Base-by-base conservation (phyloP, 1,140 invertebrate species). In the Zophobas morio region DNA sequence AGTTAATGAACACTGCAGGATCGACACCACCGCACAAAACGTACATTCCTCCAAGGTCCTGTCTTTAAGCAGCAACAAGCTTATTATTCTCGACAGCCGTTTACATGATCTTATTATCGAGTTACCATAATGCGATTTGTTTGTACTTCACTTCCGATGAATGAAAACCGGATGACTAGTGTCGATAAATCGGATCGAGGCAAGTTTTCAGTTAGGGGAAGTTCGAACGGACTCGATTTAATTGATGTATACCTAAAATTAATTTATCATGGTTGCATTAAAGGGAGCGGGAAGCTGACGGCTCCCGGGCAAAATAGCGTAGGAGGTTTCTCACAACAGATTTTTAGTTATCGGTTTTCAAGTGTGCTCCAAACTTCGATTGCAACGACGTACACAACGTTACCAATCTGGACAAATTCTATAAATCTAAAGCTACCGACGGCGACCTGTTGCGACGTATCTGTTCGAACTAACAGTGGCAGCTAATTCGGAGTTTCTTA, bases 91-190 rank as follows among this genome's bases (percentile, higher is more conserved):
- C 33, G 60, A 66, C 60, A 42, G 60, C 60, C n/a, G 60, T 66
- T 66, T 66, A 66, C 60, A 66, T 66, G 42, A 66, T 66, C 60
- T 66, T 66, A 66, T 66, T 66, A 66, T 40, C 37, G 60, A 66
- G 60, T 66, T 66, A 66, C 60, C 60, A 66, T 66, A 66, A 66
- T 66, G 60, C 60, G 60, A 66, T 66, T 66, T 66, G 60, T 66
- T 66, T 66, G 56, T 37, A 36, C 53, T 54, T 54, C 39, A 39
- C 60, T 40, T 66, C 60, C n/a, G 60, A 66, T 66, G 60, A 66
- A 66, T 60, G 56, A 60, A 60, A 60, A 39, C 53, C 53, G 35
- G 32, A 34, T 60, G 36, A 60, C 35, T 36, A 39, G 37, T 46
- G 6, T 46, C 56, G 36, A 60, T 60, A 35, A 35, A 37, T 40